Conservation (phyloP, 30 jellyfish, hydroid and myxozoan genomes). For the Cassiopea xamachana region DNA sequence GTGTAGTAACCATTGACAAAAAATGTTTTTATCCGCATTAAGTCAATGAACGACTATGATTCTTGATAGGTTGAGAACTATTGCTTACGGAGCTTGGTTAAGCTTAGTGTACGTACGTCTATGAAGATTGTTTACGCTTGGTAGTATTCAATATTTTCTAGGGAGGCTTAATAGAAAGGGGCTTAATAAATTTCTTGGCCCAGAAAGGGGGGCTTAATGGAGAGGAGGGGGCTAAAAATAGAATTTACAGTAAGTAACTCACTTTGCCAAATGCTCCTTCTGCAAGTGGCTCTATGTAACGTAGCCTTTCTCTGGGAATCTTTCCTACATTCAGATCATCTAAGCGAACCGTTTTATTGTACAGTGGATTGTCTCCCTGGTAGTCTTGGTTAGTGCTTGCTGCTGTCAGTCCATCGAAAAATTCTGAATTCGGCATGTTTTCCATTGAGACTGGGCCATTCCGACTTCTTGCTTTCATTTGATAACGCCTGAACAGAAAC, state of each 20-base stretch:
- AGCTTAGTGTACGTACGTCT: no score
- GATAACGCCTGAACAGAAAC: conserved; percentile 17
- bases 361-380: conserved; percentile 58
- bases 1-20: no score
- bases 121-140: no score
- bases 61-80: no score
- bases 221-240: no score
- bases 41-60: no score
- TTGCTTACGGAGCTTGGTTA: no score
- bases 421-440: conserved; percentile 48
- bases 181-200: no score
- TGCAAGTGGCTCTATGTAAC: conserved; percentile 71
- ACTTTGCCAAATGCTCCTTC: conserved; percentile 96
- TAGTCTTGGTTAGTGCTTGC: conserved; percentile 27
- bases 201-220: no score
- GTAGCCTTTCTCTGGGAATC: conserved; percentile 47
- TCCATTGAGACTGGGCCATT: conserved; percentile 24
- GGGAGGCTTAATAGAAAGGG: no score
- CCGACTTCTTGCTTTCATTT: not conserved
- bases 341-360: conserved; percentile 15
- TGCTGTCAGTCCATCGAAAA: conserved; percentile 54
- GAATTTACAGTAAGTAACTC: not conserved
- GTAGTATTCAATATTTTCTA: no score
- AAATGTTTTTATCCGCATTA: no score
- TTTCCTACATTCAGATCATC: conserved; percentile 36